Conservation (phyloP, 2,888 invertebrate genomes). For the Phalangium opilio region DNA sequence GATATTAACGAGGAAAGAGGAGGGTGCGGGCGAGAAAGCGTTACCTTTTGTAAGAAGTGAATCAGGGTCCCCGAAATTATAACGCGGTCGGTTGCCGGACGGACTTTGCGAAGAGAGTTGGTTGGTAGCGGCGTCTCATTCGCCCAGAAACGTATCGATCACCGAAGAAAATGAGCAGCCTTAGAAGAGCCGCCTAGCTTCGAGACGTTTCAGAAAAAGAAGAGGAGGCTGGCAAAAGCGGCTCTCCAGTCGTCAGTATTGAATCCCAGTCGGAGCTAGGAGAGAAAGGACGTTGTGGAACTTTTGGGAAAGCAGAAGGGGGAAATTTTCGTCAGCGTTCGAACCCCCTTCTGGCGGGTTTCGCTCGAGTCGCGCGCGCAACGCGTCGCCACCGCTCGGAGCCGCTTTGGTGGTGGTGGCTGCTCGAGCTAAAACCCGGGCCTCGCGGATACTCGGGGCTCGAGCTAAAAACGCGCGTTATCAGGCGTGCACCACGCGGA, state of each 20-base stretch:
- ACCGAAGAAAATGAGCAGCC: conserved; percentile 19
- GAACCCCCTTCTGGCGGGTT: no score
- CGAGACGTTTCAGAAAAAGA: conserved; percentile 1
- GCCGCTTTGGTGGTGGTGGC: no score
- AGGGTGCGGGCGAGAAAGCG: conserved; percentile 1
- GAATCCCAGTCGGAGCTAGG: no score
- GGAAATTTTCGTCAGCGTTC: no score
- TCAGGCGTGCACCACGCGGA: conserved; percentile 5
- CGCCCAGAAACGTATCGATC: conserved; percentile 18
- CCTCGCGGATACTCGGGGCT: conserved; percentile 2
- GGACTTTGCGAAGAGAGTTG: no score
- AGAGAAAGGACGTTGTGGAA: no score
- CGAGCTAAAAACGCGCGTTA: neutral
- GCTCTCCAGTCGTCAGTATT: no score
- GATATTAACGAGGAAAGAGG: conserved; percentile 19
- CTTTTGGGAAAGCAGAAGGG: no score
- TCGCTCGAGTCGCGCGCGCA: no score
- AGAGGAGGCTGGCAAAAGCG: neutral
- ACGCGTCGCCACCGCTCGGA: no score
- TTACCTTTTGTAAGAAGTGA: neutral
- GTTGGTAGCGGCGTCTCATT: conserved; percentile 20
- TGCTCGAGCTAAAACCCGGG: neutral
- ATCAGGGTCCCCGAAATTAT: conserved; percentile 14
- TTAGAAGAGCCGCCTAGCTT: conserved; percentile 4
- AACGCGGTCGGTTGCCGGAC: conserved; percentile 19